Conservation (phyloP, 2,888 invertebrate genomes). For the Cephonodes hylas region DNA sequence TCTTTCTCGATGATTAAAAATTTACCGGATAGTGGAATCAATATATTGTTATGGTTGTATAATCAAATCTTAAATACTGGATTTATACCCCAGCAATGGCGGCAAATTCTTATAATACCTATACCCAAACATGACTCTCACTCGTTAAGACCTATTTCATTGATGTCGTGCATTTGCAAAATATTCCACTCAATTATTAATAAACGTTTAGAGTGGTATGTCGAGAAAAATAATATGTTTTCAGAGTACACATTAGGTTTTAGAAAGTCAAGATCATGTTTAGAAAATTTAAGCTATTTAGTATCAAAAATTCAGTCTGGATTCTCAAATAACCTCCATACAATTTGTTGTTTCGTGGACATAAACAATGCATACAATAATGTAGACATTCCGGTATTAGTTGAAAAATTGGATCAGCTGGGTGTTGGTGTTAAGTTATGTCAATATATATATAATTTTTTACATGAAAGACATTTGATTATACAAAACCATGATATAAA, state of each 20-base stretch:
- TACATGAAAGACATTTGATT: too few relatives aligned
- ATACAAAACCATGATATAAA: too few relatives aligned
- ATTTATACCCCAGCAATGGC: constrained; percentile 16
- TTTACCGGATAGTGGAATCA: constrained; percentile 17
- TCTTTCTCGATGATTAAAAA: constrained; percentile 20
- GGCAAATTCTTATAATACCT: constrained; percentile 11
- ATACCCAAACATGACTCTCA: constrained; percentile 18
- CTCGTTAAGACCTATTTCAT: too few relatives aligned
- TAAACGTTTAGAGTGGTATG: background rate
- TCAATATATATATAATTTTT: too few relatives aligned
- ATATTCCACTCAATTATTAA: too few relatives aligned
- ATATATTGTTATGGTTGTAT: constrained; percentile 11
- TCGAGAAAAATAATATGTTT: background rate
- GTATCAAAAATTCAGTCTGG: background rate
- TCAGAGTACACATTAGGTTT: background rate
- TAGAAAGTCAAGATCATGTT: background rate
- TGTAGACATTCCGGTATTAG: background rate
- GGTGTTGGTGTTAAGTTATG: background rate
- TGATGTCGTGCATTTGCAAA: too few relatives aligned
- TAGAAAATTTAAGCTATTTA: background rate
- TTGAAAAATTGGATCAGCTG: background rate
- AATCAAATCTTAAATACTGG: constrained; percentile 9
- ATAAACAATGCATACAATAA: background rate
- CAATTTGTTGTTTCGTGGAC: background rate
- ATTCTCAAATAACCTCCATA: background rate